phyloP scores from a whole-genome alignment of 2,797 vertebrate species.

The Hypotaenidia okinawae region DNA sequence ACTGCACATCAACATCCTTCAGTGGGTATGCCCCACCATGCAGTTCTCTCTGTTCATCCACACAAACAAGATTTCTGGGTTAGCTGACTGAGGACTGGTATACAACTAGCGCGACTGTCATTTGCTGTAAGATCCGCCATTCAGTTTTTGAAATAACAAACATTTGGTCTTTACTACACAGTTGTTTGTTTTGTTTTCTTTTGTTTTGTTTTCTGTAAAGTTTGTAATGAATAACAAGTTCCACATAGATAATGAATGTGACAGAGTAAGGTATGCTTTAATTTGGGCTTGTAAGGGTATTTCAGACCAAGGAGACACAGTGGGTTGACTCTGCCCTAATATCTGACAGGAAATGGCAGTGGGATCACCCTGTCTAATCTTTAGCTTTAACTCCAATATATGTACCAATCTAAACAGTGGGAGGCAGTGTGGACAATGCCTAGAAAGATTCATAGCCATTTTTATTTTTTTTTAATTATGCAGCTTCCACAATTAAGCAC shows the following conservation, averaged over 20 bases:
- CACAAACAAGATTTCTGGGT: neutral
- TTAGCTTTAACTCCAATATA: neutral
- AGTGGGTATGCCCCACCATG: neutral
- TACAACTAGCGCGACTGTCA: neutral
- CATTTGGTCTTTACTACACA: neutral
- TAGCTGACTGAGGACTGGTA: neutral
- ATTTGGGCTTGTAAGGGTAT: neutral
- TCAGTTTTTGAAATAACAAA: neutral
- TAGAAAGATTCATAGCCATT: neutral
- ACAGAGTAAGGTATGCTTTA: neutral
- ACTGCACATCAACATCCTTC: neutral
- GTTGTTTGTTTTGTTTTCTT: too few species aligned
- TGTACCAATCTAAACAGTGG: accelerated
- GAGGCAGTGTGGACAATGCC: neutral
- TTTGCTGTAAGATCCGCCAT: neutral
- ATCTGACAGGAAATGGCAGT: neutral
- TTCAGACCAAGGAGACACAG: neutral
- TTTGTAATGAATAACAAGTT: neutral
- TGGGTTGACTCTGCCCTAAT: neutral
- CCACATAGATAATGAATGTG: neutral
- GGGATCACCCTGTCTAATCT: neutral
- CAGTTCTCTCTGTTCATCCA: neutral
- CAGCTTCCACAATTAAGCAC: neutral
- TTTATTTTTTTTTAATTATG: neutral
- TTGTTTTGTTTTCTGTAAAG: neutral